Base-by-base conservation (phyloP, 2,113 vertebrate species). In the Pipra filicauda region DNA sequence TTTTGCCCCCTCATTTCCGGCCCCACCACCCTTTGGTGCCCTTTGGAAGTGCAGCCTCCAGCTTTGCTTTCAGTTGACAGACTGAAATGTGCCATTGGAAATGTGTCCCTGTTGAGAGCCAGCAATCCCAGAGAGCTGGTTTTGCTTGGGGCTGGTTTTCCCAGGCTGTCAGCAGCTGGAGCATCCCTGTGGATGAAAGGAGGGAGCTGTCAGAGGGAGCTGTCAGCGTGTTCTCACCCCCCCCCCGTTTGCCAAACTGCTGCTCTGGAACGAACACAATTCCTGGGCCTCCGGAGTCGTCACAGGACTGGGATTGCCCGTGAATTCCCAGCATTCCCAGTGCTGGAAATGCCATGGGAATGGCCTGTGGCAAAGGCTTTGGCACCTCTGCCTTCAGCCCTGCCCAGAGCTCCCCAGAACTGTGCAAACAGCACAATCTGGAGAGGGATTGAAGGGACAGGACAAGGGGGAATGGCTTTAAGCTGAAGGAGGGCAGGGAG, bases 271-370 rank as follows among this genome's bases (percentile, higher is more conserved):
- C 44, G 13, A 74, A 61, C 59, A 16, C 16, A 70, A 37, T 39
- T 95, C 92, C 94, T 57, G 65, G 72, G 61, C 70, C 49, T 85
- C 96, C 91, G 37, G n/a, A 94, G 85, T 61, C 89, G 91, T 84
- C 84, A 72, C 21, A 24, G 91, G 75, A 39, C 69, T 72, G 84
- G 92, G 95, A 39, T 39, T 39, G 39, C 39, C 39, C 39, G 5
- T 39, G 39, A 39, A 39, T 85, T 85, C 84, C 44, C 54, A 61
- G 92, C 3, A 2, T 97, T 97, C 66, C 95, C 88, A 91, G n/a
- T 59, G 55, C 62, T 69, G 67, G 74, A 75, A 41, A 23, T 78
- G 54, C 86, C 94, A 80, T 54, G 70, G 94, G 81, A 97, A 86
- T 1, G 0, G 15, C 33, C 54, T 57, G 7, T 35, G 54, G 46